A percentile compares a stretch with the other conserved stretches of the same genome.
Evolutionary conservation across 2,113 vertebrate species (phyloP).

Genomic region (Pangasianodon hypophthalmus): DNA sequence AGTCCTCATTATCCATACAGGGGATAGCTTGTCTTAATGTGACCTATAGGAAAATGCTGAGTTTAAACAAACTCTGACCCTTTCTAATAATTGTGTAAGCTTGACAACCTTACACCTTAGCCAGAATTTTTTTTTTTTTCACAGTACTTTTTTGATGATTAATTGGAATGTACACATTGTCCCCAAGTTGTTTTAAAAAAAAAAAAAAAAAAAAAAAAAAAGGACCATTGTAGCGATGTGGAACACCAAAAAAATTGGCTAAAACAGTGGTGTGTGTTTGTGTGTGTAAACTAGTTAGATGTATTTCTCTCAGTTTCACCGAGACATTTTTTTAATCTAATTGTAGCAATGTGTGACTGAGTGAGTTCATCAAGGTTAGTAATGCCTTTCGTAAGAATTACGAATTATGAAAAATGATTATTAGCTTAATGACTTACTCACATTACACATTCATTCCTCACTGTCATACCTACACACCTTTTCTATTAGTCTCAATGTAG

Average conservation of each 20-base stretch:
- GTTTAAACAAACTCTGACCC: neutral
- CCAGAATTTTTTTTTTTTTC: neutral
- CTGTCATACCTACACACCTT: neutral
- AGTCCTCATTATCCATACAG: slow-evolving; percentile 28
- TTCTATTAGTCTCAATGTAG: neutral
- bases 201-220: neutral
- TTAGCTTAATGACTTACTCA: neutral
- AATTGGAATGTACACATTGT: neutral
- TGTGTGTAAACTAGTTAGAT: neutral
- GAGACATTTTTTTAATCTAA: neutral
- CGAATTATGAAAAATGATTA: no score
- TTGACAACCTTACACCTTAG: neutral
- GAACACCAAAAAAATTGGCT: neutral
- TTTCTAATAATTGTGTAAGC: neutral
- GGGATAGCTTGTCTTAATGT: slow-evolving; percentile 14
- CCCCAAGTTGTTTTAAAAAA: neutral
- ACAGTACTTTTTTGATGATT: neutral
- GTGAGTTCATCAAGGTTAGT: neutral
- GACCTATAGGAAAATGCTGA: neutral
- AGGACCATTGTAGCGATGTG: neutral
- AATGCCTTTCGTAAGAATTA: neutral
- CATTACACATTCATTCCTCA: neutral
- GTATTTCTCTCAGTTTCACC: neutral
- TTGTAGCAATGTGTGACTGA: neutral
- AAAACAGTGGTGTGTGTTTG: neutral